A percentile compares a stretch with the other conserved stretches of the same genome.
Conservation (phyloP, 2,888 invertebrate species). For the Coronaproctus castanopsis region DNA sequence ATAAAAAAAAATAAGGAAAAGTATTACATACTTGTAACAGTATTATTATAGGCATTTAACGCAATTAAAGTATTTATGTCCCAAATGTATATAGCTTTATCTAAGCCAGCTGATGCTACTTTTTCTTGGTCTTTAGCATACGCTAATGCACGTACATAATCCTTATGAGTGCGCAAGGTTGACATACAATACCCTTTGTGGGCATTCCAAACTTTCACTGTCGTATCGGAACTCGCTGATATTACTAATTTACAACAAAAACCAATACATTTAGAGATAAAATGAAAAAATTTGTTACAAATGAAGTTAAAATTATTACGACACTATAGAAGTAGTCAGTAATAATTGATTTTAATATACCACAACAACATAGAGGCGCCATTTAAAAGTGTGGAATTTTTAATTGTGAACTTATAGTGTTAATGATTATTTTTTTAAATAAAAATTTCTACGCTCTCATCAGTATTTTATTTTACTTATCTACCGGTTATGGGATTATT, state of each 20-base stretch:
- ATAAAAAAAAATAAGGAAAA: neutral
- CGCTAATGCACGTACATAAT: constrained; percentile 92
- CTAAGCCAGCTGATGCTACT: constrained; percentile 90
- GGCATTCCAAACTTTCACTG: constrained; percentile 99
- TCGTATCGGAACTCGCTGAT: constrained; percentile 96
- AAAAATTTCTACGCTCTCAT: too few species aligned
- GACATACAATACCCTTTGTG: constrained; percentile 99
- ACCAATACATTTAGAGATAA: constrained; percentile 21
- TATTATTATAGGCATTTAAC: constrained; percentile 92
- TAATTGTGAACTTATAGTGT: too few species aligned
- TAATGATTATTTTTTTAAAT: too few species aligned
- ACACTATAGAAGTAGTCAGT: neutral
- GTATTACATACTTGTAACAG: constrained; percentile 63
- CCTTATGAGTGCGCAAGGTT: constrained; percentile 89
- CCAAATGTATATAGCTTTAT: constrained; percentile 93
- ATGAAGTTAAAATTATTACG: neutral
- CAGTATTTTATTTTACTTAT: too few species aligned
- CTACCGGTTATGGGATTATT: too few species aligned
- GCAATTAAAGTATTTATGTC: constrained; percentile 96
- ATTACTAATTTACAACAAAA: constrained; percentile 43
- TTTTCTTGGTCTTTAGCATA: constrained; percentile 93
- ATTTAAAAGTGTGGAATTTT: too few species aligned
- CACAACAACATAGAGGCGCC: too few species aligned
- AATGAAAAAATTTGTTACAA: neutral
- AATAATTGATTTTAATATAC: neutral